A percentile compares a stretch with the other conserved stretches of the same genome.
phyloP scores from a whole-genome alignment of 2,797 vertebrate species.

The Enteromius afrohamiltoni region DNA sequence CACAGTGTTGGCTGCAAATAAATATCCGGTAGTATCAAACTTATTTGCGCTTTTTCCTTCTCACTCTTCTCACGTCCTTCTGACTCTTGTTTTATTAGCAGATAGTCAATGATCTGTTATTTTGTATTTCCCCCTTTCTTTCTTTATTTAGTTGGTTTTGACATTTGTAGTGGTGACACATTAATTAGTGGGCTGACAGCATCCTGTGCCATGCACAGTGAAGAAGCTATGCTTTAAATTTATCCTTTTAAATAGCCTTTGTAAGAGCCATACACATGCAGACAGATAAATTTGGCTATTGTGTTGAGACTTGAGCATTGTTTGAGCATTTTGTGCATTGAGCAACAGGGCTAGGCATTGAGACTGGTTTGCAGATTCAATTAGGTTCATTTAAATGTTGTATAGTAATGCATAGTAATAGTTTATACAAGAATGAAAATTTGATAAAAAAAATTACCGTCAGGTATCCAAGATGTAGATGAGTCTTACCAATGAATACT shows the following conservation, averaged over 20 bases:
- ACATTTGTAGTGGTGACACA: conserved; percentile 1
- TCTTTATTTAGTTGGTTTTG: neutral
- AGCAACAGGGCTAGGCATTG: neutral
- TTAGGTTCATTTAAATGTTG: neutral
- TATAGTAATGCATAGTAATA: no score
- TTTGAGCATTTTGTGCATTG: neutral
- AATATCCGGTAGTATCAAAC: conserved; percentile 37
- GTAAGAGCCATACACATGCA: neutral
- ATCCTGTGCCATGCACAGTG: neutral
- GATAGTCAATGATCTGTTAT: neutral
- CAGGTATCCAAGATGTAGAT: neutral
- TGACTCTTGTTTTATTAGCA: conserved; percentile 8
- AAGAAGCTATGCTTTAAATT: neutral
- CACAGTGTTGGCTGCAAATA: conserved; percentile 31
- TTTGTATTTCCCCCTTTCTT: neutral
- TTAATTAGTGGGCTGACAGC: neutral
- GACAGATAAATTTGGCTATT: neutral
- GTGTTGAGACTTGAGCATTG: neutral
- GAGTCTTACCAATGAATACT: neutral
- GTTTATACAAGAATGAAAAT: neutral
- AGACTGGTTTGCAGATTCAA: neutral
- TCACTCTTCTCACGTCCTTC: conserved; percentile 22
- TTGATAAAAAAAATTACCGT: no score
- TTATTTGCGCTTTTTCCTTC: conserved; percentile 34
- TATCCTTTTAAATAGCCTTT: neutral